phyloP scores from a whole-genome alignment of 2,797 vertebrate genomes.

The Chanos chanos region DNA sequence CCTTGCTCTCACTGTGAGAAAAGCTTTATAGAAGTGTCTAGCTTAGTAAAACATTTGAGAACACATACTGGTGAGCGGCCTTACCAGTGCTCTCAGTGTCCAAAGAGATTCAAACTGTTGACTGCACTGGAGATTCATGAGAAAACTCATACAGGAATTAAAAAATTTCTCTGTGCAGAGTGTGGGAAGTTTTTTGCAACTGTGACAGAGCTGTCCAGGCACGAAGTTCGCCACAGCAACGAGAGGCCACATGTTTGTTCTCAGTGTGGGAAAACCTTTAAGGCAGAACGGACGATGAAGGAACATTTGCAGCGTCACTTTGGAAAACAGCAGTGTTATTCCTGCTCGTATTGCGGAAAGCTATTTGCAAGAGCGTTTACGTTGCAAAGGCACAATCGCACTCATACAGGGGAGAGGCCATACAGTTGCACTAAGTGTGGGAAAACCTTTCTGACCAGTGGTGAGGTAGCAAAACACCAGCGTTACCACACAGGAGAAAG shows the following conservation, averaged over 20 bases:
- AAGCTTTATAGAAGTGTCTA: conserved; percentile 20
- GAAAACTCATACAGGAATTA: conserved; percentile 33
- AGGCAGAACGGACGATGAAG: conserved; percentile 13
- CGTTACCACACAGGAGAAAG: conserved; percentile 45
- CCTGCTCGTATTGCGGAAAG: conserved; percentile 44
- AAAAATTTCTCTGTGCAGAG: conserved; percentile 38
- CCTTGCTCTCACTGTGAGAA: conserved; percentile 45
- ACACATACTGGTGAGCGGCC: conserved; percentile 37
- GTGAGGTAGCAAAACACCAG: conserved; percentile 41
- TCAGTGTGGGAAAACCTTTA: conserved; percentile 43
- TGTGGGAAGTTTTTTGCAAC: conserved; percentile 33
- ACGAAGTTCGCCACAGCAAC: conserved; percentile 14
- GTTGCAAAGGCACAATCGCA: conserved; percentile 37
- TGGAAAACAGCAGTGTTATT: not conserved
- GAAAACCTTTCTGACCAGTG: conserved; percentile 41
- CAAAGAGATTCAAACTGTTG: conserved; percentile 37
- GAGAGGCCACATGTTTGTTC: conserved; percentile 21
- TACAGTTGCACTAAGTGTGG: conserved; percentile 39
- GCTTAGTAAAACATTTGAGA: conserved; percentile 32
- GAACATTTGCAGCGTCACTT: conserved; percentile 31
- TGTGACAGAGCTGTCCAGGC: conserved; percentile 20
- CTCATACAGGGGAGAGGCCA: conserved; percentile 44
- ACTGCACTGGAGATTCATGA: conserved; percentile 35
- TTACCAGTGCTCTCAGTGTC: conserved; percentile 38
- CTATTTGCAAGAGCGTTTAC: conserved; percentile 34